A percentile compares a stretch with the other conserved stretches of the same genome.
Conservation (phyloP, 92 coral and sea anemone genomes). For the Nematostella vectensis region DNA sequence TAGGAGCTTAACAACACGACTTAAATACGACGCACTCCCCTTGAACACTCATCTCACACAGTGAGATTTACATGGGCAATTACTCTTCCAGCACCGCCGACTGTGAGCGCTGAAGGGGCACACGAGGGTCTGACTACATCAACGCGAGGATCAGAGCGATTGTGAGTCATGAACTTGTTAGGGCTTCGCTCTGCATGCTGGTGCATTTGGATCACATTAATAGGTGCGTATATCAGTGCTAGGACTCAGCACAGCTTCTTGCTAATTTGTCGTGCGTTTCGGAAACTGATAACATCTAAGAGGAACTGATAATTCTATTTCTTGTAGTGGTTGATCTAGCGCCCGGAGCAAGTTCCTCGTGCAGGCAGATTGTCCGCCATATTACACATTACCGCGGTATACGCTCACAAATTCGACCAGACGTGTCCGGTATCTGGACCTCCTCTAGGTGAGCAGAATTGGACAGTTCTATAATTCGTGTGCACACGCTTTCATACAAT, state of each 20-base stretch:
- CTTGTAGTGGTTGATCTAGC: not conserved
- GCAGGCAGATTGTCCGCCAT: not conserved
- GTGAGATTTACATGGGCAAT: too few species aligned
- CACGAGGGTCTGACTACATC: too few species aligned
- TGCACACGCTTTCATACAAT: too few species aligned
- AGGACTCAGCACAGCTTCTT: not conserved
- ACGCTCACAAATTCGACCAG: not conserved
- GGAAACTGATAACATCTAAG: conserved; percentile 15
- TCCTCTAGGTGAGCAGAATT: not conserved
- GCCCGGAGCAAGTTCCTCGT: not conserved
- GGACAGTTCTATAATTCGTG: not conserved
- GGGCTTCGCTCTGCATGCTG: conserved; percentile 10
- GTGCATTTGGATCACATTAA: conserved; percentile 27
- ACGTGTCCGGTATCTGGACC: not conserved
- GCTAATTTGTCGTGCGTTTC: conserved; percentile 1
- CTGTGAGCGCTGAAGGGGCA: too few species aligned
- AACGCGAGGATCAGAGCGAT: too few species aligned
- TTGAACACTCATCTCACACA: too few species aligned
- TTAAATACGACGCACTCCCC: too few species aligned
- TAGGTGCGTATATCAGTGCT: conserved; percentile 24
- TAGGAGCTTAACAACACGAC: not conserved
- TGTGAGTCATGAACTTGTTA: conserved; percentile 11
- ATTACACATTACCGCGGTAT: not conserved
- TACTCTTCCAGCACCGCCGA: too few species aligned
- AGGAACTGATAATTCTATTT: not conserved